phyloP scores from a whole-genome alignment of 1,140 invertebrate genomes.

The Limonius californicus region DNA sequence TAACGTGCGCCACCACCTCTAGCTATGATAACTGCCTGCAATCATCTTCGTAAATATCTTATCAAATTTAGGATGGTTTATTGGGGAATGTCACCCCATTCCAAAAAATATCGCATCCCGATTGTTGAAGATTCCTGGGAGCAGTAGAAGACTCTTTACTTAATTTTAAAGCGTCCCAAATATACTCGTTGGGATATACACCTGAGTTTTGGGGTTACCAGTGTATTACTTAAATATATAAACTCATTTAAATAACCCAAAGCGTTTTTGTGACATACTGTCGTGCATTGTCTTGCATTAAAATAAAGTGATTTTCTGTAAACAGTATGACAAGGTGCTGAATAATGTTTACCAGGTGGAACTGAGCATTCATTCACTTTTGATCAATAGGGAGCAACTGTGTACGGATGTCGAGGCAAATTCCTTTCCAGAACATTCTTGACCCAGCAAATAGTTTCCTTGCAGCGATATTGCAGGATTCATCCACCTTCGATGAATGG shows the following conservation, averaged over 20 bases:
- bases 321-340: slow-evolving; percentile 27
- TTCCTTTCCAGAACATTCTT: no score
- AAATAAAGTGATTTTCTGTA: slow-evolving; percentile 25
- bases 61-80: background rate
- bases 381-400: background rate
- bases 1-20: background rate
- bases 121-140: background rate
- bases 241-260: no score
- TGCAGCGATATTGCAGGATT: background rate
- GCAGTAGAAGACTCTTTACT: background rate
- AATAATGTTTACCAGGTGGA: background rate
- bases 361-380: background rate
- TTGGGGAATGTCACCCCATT: background rate
- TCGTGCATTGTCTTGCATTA: slow-evolving; percentile 33
- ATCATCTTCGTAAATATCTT: background rate
- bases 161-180: no score
- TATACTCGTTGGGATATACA: no score
- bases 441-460: no score
- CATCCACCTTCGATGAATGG: background rate
- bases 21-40: background rate
- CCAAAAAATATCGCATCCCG: background rate
- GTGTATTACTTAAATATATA: no score
- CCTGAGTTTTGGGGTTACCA: no score
- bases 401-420: no score
- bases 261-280: no score